Conservation (phyloP, 2,797 vertebrate genomes). For the Oreortyx pictus region DNA sequence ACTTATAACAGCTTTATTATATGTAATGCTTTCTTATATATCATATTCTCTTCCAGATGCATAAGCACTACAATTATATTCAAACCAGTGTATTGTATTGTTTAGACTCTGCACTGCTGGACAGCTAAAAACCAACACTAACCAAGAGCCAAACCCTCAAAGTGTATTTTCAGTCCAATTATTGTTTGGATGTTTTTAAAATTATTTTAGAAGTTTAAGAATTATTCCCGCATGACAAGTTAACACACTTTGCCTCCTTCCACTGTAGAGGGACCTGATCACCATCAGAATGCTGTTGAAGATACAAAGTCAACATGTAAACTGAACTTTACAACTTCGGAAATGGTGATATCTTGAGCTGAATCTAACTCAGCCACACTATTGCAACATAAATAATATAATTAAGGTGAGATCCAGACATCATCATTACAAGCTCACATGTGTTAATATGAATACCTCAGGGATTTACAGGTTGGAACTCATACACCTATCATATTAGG, state of each 20-base stretch:
- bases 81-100: neutral
- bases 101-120: neutral
- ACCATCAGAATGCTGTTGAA: neutral
- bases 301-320: neutral
- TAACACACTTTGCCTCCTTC: neutral
- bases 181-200: neutral
- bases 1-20: neutral
- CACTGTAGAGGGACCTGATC: neutral
- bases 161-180: neutral
- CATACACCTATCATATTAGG: neutral
- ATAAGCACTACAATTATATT: neutral
- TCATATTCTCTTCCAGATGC: neutral
- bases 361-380: neutral
- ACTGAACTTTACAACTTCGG: neutral
- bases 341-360: neutral
- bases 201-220: neutral
- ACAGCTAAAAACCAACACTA: neutral
- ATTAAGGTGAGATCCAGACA: neutral
- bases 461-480: neutral
- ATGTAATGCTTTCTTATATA: neutral
- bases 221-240: neutral
- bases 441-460: neutral
- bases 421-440: neutral
- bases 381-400: neutral
- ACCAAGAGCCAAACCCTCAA: neutral